Percentiles rank a stretch among this genome's conserved stretches.
These are phyloP conservation scores for Chrysolina haemoptera DNA, from an alignment of 2,888 invertebrate genomes.

Conservation along the genomic window DNA sequence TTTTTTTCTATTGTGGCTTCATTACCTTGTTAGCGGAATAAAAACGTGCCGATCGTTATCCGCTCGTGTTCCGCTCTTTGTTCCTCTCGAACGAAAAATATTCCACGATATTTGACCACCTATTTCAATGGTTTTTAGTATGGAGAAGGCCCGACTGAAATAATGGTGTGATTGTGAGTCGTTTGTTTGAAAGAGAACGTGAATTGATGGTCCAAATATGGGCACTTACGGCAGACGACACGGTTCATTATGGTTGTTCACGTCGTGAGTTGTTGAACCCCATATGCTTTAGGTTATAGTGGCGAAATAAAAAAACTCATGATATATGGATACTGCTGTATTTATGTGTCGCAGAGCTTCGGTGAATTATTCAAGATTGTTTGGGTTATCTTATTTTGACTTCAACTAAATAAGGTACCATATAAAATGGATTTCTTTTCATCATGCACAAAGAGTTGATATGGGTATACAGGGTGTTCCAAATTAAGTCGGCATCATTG, in stretches of 20 bases:
- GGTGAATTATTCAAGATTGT: not conserved
- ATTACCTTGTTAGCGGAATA: conserved; percentile 14
- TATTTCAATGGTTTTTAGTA: conserved; percentile 15
- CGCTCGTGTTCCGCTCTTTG: conserved; percentile 15
- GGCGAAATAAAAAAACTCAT: not conserved
- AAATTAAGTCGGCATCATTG: no score
- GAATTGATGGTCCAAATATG: conserved; percentile 50
- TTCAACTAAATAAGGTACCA: no score
- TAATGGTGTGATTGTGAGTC: conserved; percentile 39
- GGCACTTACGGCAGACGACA: conserved; percentile 50
- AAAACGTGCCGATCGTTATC: conserved; percentile 31
- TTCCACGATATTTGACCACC: conserved; percentile 19
- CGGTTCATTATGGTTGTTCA: conserved; percentile 45
- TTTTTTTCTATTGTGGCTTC: conserved; percentile 16
- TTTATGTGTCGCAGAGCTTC: not conserved
- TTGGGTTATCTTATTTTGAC: no score
- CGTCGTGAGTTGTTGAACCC: conserved; percentile 18
- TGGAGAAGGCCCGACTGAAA: conserved; percentile 33
- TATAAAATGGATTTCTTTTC: no score
- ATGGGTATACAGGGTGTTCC: no score
- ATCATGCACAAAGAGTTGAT: no score
- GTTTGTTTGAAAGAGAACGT: conserved; percentile 43
- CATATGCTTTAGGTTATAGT: conserved; percentile 9
- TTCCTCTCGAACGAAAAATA: conserved; percentile 15
- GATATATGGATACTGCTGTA: conserved; percentile 5